Evolutionary conservation across 2,888 invertebrate species (phyloP).

Genomic region (Spilosoma lubricipeda): DNA sequence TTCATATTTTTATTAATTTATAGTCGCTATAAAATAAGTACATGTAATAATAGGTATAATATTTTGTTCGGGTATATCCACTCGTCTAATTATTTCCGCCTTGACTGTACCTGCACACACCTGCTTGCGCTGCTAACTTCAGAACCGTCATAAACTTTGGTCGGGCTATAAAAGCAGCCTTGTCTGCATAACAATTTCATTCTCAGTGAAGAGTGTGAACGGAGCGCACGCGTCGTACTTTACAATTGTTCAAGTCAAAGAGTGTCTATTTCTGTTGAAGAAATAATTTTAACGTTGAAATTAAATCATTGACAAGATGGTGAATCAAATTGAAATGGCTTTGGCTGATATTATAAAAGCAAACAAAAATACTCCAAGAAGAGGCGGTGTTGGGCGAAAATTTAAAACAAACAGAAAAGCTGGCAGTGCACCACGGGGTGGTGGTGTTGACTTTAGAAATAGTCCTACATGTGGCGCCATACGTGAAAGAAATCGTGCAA

Average conservation of each 20-base stretch:
- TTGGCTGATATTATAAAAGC: conserved; percentile 67
- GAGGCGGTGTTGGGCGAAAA: conserved; percentile 4
- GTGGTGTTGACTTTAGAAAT: conserved; percentile 80
- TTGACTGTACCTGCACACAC: no score
- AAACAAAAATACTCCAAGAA: no score
- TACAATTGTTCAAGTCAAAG: not conserved
- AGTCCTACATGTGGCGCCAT: conserved; percentile 86
- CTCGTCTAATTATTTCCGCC: no score
- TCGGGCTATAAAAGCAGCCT: no score
- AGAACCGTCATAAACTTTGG: no score
- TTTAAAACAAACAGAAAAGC: conserved; percentile 75
- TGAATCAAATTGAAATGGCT: conserved; percentile 98
- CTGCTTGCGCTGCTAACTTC: no score
- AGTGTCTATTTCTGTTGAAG: not conserved
- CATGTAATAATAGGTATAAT: no score
- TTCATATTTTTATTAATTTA: no score
- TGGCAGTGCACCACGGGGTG: conserved; percentile 70
- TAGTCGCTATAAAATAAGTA: no score
- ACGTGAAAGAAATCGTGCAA: conserved; percentile 90
- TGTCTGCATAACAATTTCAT: no score
- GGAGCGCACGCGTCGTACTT: not conserved
- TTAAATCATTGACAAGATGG: conserved; percentile 85
- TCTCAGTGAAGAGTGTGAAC: no score
- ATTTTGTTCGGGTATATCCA: no score
- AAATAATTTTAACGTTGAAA: conserved; percentile 7